phyloP scores from a whole-genome alignment of 2,888 invertebrate genomes.

The Drosophila mercatorum region DNA sequence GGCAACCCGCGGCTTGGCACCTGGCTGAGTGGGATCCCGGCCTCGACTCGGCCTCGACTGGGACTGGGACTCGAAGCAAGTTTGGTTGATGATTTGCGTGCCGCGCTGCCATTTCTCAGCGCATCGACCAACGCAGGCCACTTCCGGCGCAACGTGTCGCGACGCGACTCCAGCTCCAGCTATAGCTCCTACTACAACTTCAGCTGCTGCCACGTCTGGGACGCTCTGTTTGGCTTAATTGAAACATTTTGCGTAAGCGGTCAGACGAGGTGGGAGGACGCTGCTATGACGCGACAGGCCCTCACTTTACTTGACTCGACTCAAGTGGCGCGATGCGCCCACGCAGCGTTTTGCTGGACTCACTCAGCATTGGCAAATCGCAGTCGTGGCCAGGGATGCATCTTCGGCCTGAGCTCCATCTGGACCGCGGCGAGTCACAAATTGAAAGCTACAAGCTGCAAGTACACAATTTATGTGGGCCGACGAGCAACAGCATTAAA shows the following conservation, averaged over 20 bases:
- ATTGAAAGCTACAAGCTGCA: constrained; percentile 80
- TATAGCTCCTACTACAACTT: background rate
- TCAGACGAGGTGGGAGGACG: constrained; percentile 58
- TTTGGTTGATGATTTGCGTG: constrained; percentile 70
- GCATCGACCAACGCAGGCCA: constrained; percentile 40
- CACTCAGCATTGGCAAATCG: constrained; percentile 32
- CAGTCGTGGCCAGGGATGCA: background rate
- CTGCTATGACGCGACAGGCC: constrained; percentile 33
- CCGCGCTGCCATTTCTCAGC: constrained; percentile 71
- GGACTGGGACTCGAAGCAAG: constrained; percentile 8
- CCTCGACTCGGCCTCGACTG: constrained; percentile 1
- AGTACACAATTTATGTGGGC: constrained; percentile 80
- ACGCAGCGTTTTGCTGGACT: constrained; percentile 68
- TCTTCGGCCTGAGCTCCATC: constrained; percentile 31
- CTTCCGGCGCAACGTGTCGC: constrained; percentile 58
- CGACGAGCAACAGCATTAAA: constrained; percentile 61
- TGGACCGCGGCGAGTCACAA: constrained; percentile 70
- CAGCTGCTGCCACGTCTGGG: constrained; percentile 15
- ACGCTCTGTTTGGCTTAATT: constrained; percentile 62
- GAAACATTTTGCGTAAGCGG: constrained; percentile 79
- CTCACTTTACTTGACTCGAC: constrained; percentile 34
- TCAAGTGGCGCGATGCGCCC: constrained; percentile 47
- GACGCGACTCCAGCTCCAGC: background rate
- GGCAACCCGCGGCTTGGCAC: constrained; percentile 69
- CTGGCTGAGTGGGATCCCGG: constrained; percentile 48